These are phyloP conservation scores for Melanocharis versteri DNA, from an alignment of 2,113 vertebrate genomes.

Conservation along the genomic window DNA sequence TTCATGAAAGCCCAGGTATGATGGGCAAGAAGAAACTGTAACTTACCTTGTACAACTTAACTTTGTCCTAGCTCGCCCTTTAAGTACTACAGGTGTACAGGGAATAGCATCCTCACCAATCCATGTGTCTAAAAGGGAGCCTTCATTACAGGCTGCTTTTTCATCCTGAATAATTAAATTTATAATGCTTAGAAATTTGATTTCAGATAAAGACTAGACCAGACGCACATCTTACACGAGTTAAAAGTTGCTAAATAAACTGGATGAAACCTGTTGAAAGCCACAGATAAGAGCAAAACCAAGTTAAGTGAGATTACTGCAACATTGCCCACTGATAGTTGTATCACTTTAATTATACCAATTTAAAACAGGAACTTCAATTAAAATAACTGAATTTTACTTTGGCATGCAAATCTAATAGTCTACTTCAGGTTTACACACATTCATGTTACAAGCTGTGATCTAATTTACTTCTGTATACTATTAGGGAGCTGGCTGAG, in stretches of 20 bases:
- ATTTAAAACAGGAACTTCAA: neutral
- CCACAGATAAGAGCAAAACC: neutral
- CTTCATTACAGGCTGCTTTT: slow-evolving; percentile 68
- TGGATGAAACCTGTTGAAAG: neutral
- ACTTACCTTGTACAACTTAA: slow-evolving; percentile 76
- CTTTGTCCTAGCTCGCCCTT: slow-evolving; percentile 72
- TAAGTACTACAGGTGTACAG: slow-evolving; percentile 79
- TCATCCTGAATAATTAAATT: slow-evolving; percentile 73
- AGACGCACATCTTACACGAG: neutral
- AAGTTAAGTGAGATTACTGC: neutral
- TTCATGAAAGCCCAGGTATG: neutral
- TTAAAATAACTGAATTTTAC: neutral
- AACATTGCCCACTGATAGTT: neutral
- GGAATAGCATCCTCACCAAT: slow-evolving; percentile 84
- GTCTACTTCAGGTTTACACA: neutral
- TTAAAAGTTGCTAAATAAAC: neutral
- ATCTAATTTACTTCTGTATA: neutral
- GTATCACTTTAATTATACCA: neutral
- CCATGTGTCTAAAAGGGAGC: slow-evolving; percentile 83
- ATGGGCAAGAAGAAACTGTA: neutral
- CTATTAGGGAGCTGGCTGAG: neutral
- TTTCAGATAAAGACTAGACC: neutral
- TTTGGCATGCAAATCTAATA: neutral
- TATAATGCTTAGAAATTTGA: slow-evolving; percentile 1
- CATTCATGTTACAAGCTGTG: neutral